A percentile compares a stretch with the other conserved stretches of the same genome.
phyloP scores from a whole-genome alignment of 1,140 invertebrate genomes.

The Bombus consobrinus region DNA sequence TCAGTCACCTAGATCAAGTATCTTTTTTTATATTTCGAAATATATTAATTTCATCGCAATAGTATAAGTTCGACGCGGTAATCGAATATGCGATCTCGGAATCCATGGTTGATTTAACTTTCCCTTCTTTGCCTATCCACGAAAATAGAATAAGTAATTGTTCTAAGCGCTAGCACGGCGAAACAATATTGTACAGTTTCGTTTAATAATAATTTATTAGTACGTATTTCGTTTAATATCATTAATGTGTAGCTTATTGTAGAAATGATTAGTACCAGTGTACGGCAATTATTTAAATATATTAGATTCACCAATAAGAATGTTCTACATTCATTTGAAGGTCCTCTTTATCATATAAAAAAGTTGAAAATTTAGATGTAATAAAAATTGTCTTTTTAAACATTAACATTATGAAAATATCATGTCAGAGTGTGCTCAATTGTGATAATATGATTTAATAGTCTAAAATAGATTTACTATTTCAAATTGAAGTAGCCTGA shows the following conservation, averaged over 20 bases:
- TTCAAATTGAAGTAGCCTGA: not conserved
- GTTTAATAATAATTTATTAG: slow-evolving; percentile 52
- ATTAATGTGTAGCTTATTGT: slow-evolving; percentile 44
- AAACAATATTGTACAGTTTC: slow-evolving; percentile 44
- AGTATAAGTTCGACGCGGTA: slow-evolving; percentile 6
- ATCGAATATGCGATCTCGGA: slow-evolving; percentile 15
- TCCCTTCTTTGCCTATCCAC: slow-evolving; percentile 2
- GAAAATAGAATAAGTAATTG: not conserved
- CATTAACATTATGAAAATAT: not conserved
- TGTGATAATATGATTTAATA: not conserved
- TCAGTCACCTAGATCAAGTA: slow-evolving; percentile 38
- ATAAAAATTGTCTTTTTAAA: not conserved
- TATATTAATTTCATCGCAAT: slow-evolving; percentile 10
- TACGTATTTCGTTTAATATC: slow-evolving; percentile 37
- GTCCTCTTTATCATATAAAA: not conserved
- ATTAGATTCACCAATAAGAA: slow-evolving; percentile 20
- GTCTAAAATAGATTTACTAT: not conserved
- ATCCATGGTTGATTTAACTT: slow-evolving; percentile 7
- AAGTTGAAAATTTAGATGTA: not conserved
- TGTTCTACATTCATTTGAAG: not conserved
- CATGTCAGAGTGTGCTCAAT: not conserved
- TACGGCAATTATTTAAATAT: slow-evolving; percentile 52
- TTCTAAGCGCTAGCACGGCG: slow-evolving; percentile 2
- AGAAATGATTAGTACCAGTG: slow-evolving; percentile 46
- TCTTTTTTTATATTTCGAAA: slow-evolving; percentile 29